phyloP scores from a whole-genome alignment of 2,797 vertebrate species.

The Gambusia yucatana region DNA sequence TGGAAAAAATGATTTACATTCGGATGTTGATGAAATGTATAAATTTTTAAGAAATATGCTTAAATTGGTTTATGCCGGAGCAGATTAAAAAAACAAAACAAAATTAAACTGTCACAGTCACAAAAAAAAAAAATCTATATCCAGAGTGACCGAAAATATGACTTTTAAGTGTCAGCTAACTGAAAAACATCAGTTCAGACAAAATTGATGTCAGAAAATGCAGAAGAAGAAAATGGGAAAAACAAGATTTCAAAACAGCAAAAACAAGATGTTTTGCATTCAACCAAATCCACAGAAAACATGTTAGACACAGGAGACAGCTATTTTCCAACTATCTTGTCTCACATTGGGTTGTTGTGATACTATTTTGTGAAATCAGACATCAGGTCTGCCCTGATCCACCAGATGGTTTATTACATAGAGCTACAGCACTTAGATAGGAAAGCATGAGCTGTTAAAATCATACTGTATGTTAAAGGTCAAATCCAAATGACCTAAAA shows the following conservation, averaged over 20 bases:
- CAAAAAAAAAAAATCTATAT: not conserved
- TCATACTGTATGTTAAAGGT: not conserved
- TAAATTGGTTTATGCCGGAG: constrained; percentile 22
- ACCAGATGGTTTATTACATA: constrained; percentile 12
- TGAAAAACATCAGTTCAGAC: constrained; percentile 10
- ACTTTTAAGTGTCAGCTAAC: not conserved
- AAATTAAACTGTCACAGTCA: not conserved
- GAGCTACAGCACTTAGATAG: not conserved
- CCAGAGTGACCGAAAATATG: not conserved
- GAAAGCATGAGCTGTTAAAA: not conserved
- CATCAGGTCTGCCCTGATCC: not conserved
- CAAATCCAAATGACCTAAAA: not conserved
- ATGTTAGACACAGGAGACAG: not conserved
- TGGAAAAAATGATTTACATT: not conserved
- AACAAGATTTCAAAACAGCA: constrained; percentile 12
- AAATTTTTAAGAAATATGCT: not conserved
- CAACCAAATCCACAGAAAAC: not conserved
- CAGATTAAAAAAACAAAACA: not conserved
- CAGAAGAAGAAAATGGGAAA: constrained; percentile 22
- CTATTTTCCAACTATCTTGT: not conserved
- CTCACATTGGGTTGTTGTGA: not conserved
- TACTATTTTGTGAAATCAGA: not conserved
- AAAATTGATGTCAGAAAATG: constrained; percentile 36
- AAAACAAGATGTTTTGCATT: not conserved
- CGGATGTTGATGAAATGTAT: not conserved